A percentile compares a stretch with the other conserved stretches of the same genome.
phyloP scores from a whole-genome alignment of 2,113 vertebrate genomes.

The Dromaius novaehollandiae region DNA sequence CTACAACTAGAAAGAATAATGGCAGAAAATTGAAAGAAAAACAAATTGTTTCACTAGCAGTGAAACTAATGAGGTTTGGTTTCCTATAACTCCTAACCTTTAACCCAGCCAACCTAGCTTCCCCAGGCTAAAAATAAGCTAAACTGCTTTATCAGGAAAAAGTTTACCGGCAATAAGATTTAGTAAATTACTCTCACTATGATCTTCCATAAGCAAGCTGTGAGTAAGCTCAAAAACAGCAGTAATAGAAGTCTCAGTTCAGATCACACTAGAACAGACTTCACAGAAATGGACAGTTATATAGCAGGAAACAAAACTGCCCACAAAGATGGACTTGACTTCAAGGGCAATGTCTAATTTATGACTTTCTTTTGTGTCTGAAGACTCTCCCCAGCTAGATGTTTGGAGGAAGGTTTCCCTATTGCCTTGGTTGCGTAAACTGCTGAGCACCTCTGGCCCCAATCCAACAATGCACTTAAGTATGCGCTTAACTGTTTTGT shows the following conservation, averaged over 20 bases:
- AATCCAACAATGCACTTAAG: conserved; percentile 43
- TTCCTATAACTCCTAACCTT: conserved; percentile 20
- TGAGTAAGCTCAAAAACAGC: neutral
- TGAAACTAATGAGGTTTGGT: neutral
- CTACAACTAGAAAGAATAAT: neutral
- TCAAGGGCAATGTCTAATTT: conserved; percentile 20
- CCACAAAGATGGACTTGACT: neutral
- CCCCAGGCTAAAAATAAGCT: neutral
- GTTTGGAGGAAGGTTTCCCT: conserved; percentile 28
- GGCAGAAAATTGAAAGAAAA: neutral
- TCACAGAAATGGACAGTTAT: neutral
- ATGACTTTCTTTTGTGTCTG: conserved; percentile 9
- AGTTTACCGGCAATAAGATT: neutral
- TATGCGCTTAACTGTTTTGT: conserved; percentile 24
- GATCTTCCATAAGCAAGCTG: neutral
- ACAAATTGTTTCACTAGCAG: neutral
- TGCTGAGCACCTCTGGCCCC: conserved; percentile 42
- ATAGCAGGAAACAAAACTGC: neutral
- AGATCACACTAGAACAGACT: neutral
- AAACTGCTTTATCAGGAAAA: neutral
- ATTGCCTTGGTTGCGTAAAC: neutral
- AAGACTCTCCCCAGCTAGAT: neutral
- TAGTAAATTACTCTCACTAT: conserved; percentile 14
- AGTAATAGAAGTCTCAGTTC: neutral
- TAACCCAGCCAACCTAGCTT: neutral